phyloP scores from a whole-genome alignment of 2,113 vertebrate genomes.

The Brachionichthys hirsutus region DNA sequence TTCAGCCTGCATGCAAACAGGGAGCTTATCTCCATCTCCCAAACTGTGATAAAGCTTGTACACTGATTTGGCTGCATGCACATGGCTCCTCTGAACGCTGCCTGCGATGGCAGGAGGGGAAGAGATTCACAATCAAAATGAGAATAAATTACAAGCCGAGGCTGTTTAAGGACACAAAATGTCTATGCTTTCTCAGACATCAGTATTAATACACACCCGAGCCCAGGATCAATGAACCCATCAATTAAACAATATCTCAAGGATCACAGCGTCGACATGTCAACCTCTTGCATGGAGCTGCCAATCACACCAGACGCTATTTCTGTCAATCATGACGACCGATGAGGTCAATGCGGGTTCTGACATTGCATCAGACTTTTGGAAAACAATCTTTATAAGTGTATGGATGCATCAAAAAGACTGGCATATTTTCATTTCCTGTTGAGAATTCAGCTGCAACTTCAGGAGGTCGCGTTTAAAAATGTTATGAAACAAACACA shows the following conservation, averaged over 20 bases:
- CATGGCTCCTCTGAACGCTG: constrained; percentile 1
- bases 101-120: no score
- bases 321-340: constrained; percentile 4
- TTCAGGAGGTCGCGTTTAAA: not conserved
- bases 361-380: not conserved
- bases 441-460: not conserved
- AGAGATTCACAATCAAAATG: no score
- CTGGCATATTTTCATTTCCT: not conserved
- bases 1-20: constrained; percentile 25
- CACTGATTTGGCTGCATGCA: constrained; percentile 13
- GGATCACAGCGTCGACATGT: constrained; percentile 42
- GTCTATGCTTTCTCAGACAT: no score
- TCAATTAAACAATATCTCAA: constrained; percentile 39
- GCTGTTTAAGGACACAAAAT: no score
- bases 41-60: constrained; percentile 39
- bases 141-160: no score
- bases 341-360: not conserved
- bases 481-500: not conserved
- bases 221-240: constrained; percentile 6
- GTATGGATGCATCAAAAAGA: not conserved
- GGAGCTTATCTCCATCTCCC: constrained; percentile 47
- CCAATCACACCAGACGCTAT: constrained; percentile 15
- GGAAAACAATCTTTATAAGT: not conserved
- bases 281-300: constrained; percentile 13
- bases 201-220: not conserved